Conservation (phyloP, 2,113 vertebrate species). For the Phyllostomus hastatus region DNA sequence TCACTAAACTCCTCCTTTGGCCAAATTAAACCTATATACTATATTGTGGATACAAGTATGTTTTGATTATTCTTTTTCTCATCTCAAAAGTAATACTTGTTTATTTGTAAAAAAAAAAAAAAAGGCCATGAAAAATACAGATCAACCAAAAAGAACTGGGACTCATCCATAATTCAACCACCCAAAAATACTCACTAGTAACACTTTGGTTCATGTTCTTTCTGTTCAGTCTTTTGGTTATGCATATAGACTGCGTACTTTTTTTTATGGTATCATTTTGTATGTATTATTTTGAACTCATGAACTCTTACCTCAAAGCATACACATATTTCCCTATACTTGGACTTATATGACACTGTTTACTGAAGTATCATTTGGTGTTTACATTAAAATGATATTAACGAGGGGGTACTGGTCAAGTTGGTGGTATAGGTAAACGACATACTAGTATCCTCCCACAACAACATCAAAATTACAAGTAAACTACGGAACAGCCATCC, state of each 20-base stretch:
- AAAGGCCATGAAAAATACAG: neutral
- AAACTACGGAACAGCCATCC: neutral
- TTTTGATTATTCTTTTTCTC: constrained; percentile 18
- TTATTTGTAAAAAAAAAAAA: neutral
- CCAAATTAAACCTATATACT: neutral
- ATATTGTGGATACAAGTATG: neutral
- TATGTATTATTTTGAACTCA: neutral
- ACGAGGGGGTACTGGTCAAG: neutral
- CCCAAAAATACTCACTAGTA: neutral
- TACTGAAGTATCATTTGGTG: neutral
- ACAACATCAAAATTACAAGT: neutral
- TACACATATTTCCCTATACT: neutral
- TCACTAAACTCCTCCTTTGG: neutral
- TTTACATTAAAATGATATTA: neutral
- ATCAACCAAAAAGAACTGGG: neutral
- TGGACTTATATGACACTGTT: neutral
- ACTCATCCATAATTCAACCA: neutral
- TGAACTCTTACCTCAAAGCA: neutral
- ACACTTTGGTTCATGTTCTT: neutral
- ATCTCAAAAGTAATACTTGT: neutral
- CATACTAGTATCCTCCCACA: neutral
- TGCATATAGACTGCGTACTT: neutral
- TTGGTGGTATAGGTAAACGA: neutral
- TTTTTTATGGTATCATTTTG: neutral
- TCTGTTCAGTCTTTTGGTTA: neutral